These are phyloP conservation scores for Anas capensis DNA, from an alignment of 2,797 vertebrate genomes.

Conservation along the genomic window DNA sequence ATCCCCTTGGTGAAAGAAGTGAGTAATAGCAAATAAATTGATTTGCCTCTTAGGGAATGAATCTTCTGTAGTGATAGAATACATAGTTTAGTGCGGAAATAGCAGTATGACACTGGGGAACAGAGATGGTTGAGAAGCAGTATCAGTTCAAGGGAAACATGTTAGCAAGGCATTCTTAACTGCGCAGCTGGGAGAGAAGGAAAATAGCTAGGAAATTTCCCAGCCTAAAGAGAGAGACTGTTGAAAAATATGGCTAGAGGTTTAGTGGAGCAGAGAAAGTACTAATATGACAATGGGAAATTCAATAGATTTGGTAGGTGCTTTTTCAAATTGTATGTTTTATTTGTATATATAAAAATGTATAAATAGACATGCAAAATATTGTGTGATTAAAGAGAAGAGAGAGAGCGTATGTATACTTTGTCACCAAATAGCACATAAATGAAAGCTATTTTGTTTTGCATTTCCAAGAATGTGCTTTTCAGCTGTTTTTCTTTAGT, in stretches of 20 bases:
- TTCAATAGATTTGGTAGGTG: neutral
- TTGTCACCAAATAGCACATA: neutral
- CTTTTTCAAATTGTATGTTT: neutral
- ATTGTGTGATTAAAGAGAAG: neutral
- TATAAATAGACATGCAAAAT: neutral
- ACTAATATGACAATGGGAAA: neutral
- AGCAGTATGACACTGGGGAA: neutral
- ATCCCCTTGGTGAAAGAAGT: neutral
- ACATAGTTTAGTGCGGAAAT: neutral
- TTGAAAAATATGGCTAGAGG: neutral
- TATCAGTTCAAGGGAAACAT: neutral
- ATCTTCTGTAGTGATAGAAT: neutral
- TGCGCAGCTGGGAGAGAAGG: neutral
- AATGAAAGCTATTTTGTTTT: neutral
- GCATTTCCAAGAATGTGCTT: neutral
- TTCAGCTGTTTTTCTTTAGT: neutral
- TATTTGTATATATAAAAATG: neutral
- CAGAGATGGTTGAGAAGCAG: neutral
- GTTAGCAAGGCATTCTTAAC: neutral
- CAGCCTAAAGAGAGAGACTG: neutral
- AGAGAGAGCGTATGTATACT: neutral
- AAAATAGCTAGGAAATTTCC: neutral
- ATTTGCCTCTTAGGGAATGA: neutral
- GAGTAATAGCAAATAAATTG: neutral
- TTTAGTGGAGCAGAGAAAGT: neutral